These are phyloP conservation scores for Uloborus plumipes DNA, from an alignment of 2,888 invertebrate genomes.

Conservation along the genomic window DNA sequence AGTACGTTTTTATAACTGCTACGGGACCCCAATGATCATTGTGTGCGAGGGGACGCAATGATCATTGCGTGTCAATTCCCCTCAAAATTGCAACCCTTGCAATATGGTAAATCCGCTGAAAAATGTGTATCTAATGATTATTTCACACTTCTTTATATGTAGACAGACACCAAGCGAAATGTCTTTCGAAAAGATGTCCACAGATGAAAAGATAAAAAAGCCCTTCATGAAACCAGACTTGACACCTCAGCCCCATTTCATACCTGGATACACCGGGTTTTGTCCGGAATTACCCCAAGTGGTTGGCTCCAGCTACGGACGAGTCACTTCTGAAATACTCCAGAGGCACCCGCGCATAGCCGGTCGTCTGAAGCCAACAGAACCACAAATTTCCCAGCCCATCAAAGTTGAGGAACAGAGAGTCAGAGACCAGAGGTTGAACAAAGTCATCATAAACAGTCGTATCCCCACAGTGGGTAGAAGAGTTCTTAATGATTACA, in stretches of 20 bases:
- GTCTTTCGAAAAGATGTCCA: slow-evolving; percentile 39
- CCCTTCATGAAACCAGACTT: slow-evolving; percentile 16
- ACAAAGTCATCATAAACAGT: slow-evolving; percentile 18
- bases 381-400: not conserved
- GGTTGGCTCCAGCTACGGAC: slow-evolving; percentile 11
- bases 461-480: not conserved
- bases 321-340: slow-evolving; percentile 11
- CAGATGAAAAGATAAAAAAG: slow-evolving; percentile 26
- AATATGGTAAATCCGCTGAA: no score
- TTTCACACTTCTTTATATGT: no score
- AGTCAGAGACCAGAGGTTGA: not conserved
- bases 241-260: slow-evolving; percentile 30
- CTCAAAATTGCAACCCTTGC: no score
- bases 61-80: no score
- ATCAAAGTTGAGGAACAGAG: not conserved
- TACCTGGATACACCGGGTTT: slow-evolving; percentile 43
- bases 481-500: slow-evolving; percentile 27
- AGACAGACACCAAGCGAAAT: not conserved
- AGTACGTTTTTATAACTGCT: no score
- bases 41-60: no score
- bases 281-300: slow-evolving; percentile 8
- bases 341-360: slow-evolving; percentile 13
- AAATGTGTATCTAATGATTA: no score
- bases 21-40: no score
- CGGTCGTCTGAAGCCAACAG: not conserved